Conservation (phyloP, 2,113 vertebrate species). For the Chascanopsetta lugubris region DNA sequence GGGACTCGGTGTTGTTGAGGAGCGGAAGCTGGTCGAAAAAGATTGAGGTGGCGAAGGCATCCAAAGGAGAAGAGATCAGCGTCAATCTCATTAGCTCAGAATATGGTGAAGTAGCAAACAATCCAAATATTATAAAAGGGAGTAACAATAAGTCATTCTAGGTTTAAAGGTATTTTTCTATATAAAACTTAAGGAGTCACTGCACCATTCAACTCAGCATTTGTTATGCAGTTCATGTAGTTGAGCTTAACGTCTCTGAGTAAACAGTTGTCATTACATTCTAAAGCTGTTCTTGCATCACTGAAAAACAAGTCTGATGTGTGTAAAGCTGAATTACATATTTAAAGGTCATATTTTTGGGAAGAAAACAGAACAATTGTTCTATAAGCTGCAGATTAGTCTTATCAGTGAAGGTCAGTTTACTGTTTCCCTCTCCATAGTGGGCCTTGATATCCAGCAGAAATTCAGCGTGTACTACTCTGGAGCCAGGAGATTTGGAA, state of each 20-base stretch:
- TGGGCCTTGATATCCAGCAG: conserved; percentile 92
- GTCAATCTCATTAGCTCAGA: conserved; percentile 95
- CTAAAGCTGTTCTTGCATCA: no score
- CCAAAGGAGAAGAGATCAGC: conserved; percentile 87
- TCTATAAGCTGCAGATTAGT: no score
- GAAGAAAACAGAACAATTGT: no score
- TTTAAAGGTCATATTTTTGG: no score
- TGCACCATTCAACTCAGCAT: no score
- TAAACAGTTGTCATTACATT: no score
- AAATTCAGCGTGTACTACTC: conserved; percentile 85
- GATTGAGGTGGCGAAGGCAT: conserved; percentile 86
- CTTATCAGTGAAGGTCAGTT: background rate
- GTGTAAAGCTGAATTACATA: no score
- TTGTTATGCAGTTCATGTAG: no score
- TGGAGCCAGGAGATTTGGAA: conserved; percentile 65
- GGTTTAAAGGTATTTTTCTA: no score
- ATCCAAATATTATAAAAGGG: background rate
- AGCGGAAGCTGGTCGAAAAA: conserved; percentile 90
- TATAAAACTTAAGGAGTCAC: no score
- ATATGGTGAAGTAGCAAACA: conserved; percentile 81
- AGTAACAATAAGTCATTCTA: background rate
- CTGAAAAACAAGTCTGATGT: no score
- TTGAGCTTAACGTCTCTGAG: no score
- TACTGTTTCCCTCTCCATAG: conserved; percentile 68
- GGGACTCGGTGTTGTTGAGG: conserved; percentile 88